Base-by-base conservation (phyloP, 1,140 invertebrate species). In the Campodea augens region DNA sequence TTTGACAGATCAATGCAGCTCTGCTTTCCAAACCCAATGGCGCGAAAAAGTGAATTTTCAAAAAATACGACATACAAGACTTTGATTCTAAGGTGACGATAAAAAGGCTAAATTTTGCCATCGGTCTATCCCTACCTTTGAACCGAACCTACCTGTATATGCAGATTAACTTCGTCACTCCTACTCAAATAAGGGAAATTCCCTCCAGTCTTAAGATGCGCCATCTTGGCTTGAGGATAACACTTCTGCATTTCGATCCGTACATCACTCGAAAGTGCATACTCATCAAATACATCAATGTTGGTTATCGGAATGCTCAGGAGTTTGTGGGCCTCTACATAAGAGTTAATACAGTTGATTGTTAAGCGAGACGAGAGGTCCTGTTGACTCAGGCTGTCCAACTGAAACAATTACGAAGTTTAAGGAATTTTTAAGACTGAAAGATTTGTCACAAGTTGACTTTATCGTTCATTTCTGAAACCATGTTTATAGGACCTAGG, bases 111-210 rank as follows among this genome's bases (percentile, higher is more conserved):
- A n/a, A n/a, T n/a, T n/a, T n/a, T n/a, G n/a, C n/a, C n/a, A n/a
- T n/a, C n/a, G n/a, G n/a, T n/a, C n/a, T n/a, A n/a, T n/a, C n/a
- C n/a, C n/a, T n/a, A n/a, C n/a, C n/a, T n/a, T 37, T n/a, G 20
- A 36, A 18, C 22, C 24, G 5, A 21, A 24, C 58, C 67, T 69
- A 88, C 87, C 70, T 86, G 73, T 57, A 92, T 70, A 70, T 89
- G 83, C 44, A 91, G 66, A 66, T 90, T 90, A 19, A 91, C 84
- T 71, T 93, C 87, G 54, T 81, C 79, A 60, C 78, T 76, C 59
- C 83, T 72, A 61, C 86, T 88, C 37, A 93, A 67, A 57, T 89
- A 92, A 3, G 87, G 87, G 63, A 91, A 93, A 64, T 91, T 90
- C 3, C 87, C 87, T 5, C 87, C 87, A 54, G 69, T 77, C 59